Evolutionary conservation across 2,113 vertebrate species (phyloP).

Genomic region (Dromiciops gliroides): DNA sequence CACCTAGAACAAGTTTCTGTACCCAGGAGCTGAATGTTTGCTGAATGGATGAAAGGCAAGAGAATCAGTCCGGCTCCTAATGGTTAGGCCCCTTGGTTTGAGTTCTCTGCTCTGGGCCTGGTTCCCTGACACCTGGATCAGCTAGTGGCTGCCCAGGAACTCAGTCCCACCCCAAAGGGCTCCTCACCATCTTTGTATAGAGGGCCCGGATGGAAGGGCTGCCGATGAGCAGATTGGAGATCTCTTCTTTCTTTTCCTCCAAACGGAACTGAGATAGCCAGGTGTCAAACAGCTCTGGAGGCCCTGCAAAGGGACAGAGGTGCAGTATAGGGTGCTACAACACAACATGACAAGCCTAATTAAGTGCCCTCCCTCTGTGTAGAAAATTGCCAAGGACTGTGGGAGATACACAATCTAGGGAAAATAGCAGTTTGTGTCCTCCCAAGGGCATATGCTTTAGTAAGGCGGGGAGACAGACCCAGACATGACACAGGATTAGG

Average conservation of each 20-base stretch:
- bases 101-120: neutral
- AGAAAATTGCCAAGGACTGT: slow-evolving; percentile 12
- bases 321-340: neutral
- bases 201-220: slow-evolving; percentile 96
- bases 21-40: neutral
- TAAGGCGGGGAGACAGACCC: neutral
- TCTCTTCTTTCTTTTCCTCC: slow-evolving; percentile 94
- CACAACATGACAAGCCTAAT: rapidly evolving
- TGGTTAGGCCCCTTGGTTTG: neutral
- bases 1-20: neutral
- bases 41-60: neutral
- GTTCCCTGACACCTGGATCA: slow-evolving; percentile 13
- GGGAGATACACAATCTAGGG: neutral
- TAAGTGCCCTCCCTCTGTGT: slow-evolving; percentile 58
- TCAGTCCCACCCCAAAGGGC: neutral
- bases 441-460: neutral
- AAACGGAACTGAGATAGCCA: slow-evolving; percentile 92
- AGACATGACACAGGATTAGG: neutral
- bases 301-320: slow-evolving; percentile 85
- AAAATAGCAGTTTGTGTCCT: slow-evolving; percentile 26
- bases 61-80: neutral
- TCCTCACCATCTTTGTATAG: slow-evolving; percentile 96
- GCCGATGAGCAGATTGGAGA: slow-evolving; percentile 93
- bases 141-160: slow-evolving; percentile 6
- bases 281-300: slow-evolving; percentile 90